Conservation (phyloP, 2,113 vertebrate genomes). For the Phoxinus phoxinus region DNA sequence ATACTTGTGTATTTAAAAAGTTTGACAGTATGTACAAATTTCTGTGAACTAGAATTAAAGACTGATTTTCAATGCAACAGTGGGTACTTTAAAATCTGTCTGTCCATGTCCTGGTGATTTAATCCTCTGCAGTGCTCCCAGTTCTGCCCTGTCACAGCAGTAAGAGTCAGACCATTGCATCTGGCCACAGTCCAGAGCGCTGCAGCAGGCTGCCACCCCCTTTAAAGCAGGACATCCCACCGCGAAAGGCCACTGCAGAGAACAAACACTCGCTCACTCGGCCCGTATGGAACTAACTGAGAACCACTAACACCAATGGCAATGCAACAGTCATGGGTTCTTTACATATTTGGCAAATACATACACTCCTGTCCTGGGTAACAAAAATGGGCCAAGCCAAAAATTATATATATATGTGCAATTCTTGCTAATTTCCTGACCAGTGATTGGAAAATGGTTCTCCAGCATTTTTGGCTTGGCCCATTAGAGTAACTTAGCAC, state of each 20-base stretch:
- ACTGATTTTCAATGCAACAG: neutral
- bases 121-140: slow-evolving; percentile 49
- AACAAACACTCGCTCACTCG: slow-evolving; percentile 29
- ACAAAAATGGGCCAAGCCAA: too few relatives aligned
- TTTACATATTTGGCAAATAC: neutral
- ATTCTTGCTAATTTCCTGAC: too few relatives aligned
- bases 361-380: neutral
- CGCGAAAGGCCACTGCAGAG: slow-evolving; percentile 53
- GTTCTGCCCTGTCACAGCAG: slow-evolving; percentile 51
- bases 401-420: too few relatives aligned
- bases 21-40: neutral
- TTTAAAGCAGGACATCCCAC: slow-evolving; percentile 45
- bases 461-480: too few relatives aligned
- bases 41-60: neutral
- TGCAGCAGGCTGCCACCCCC: slow-evolving; percentile 52
- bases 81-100: slow-evolving; percentile 9
- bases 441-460: too few relatives aligned
- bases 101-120: slow-evolving; percentile 39
- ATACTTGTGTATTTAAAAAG: neutral
- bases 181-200: slow-evolving; percentile 51
- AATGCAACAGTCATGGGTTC: slow-evolving; percentile 16
- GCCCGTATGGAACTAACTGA: slow-evolving; percentile 39
- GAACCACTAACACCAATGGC: slow-evolving; percentile 3
- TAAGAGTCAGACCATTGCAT: slow-evolving; percentile 50
- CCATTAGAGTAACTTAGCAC: too few relatives aligned